Conservation (phyloP, 2,888 invertebrate species). For the Phalera bucephala region DNA sequence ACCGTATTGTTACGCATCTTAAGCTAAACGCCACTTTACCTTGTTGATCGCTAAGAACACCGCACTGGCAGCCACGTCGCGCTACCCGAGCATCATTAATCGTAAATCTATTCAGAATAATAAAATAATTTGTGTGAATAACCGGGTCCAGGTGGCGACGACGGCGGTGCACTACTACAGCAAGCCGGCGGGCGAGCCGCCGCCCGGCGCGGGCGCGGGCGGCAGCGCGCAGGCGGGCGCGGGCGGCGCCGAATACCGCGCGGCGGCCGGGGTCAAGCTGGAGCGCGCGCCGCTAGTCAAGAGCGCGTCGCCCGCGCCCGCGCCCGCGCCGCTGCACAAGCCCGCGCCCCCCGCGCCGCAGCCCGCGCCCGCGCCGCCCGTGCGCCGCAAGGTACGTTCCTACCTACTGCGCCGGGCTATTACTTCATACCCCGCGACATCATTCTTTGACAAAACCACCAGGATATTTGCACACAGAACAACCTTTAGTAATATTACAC, state of each 20-base stretch:
- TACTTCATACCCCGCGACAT: background rate
- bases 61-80: too few relatives aligned
- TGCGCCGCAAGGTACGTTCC: conserved; percentile 35
- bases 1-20: too few relatives aligned
- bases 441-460: background rate
- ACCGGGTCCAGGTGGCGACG: conserved; percentile 7
- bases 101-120: too few relatives aligned
- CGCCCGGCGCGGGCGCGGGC: conserved; percentile 45
- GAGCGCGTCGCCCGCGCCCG: conserved; percentile 69
- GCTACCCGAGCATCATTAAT: too few relatives aligned
- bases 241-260: conserved; percentile 32
- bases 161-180: conserved; percentile 50
- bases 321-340: conserved; percentile 27
- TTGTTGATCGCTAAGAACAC: too few relatives aligned
- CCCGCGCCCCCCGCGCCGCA: conserved; percentile 23
- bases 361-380: conserved; percentile 13
- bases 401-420: background rate
- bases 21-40: too few relatives aligned
- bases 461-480: too few relatives aligned
- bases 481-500: too few relatives aligned
- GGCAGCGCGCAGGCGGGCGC: conserved; percentile 31
- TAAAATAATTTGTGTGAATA: too few relatives aligned
- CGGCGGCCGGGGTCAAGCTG: conserved; percentile 46
- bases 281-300: conserved; percentile 68
- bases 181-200: conserved; percentile 76